These are phyloP conservation scores for Mustela nigripes DNA, from an alignment of 2,113 vertebrate genomes.

Conservation along the genomic window DNA sequence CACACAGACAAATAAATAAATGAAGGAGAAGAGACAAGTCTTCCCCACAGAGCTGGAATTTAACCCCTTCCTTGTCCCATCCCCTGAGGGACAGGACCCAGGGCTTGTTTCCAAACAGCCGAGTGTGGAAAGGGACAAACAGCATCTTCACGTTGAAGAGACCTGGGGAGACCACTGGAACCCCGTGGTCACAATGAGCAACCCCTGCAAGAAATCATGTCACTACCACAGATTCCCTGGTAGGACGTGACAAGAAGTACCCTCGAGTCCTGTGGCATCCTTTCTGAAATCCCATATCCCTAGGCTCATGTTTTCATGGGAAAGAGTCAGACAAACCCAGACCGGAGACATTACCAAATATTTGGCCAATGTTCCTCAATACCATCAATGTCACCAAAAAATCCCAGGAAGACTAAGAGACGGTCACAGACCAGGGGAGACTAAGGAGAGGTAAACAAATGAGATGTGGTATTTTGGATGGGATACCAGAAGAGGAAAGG, in stretches of 20 bases:
- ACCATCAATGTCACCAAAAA: not conserved
- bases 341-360: not conserved
- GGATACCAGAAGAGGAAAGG: not conserved
- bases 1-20: not conserved
- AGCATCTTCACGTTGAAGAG: not conserved
- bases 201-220: not conserved
- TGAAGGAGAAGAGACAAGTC: not conserved
- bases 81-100: not conserved
- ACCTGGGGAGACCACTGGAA: not conserved
- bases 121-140: not conserved
- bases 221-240: not conserved
- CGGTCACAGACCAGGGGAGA: not conserved
- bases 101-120: not conserved
- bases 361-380: not conserved
- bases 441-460: not conserved
- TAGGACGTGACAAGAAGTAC: not conserved
- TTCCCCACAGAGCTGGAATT: not conserved
- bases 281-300: not conserved
- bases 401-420: not conserved
- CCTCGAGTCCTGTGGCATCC: not conserved
- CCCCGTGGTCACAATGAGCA: too few relatives aligned
- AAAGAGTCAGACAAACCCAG: not conserved
- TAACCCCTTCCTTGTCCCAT: not conserved
- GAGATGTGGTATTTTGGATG: not conserved
- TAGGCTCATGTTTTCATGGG: not conserved